Evolutionary conservation across 2,113 vertebrate genomes (phyloP).

Genomic region (Alaudala cheleensis): DNA sequence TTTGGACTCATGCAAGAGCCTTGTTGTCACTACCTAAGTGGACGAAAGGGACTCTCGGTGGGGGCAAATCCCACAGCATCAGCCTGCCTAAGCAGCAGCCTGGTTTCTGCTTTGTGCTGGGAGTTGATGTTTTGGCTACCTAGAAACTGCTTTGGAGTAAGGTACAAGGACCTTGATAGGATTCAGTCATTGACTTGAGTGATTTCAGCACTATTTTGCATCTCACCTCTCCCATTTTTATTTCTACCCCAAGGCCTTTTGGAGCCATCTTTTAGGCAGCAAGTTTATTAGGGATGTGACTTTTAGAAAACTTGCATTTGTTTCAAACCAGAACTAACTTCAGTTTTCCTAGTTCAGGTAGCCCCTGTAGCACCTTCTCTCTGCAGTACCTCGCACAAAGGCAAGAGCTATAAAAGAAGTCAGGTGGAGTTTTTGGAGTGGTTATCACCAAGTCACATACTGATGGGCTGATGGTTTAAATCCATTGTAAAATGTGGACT

Average conservation of each 20-base stretch:
- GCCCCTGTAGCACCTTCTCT: fast-evolving
- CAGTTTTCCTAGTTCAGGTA: neutral
- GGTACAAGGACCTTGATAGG: neutral
- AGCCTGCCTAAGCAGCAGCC: neutral
- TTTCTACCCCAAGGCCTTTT: neutral
- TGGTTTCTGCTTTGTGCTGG: neutral
- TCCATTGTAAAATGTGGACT: neutral
- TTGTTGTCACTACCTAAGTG: neutral
- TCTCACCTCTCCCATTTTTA: neutral
- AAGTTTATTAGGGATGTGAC: neutral
- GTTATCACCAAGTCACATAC: neutral
- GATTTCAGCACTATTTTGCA: neutral
- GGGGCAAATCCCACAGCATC: neutral
- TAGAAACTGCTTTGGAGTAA: neutral
- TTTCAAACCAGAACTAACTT: neutral
- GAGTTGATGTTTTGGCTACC: neutral
- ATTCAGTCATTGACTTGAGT: neutral
- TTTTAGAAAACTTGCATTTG: neutral
- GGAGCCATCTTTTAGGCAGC: neutral
- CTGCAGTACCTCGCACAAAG: neutral
- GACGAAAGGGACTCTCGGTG: neutral
- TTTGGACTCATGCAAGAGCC: neutral
- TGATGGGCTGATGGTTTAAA: neutral
- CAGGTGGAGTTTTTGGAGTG: neutral
- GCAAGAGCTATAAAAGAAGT: neutral